Conservation (phyloP, 2,113 vertebrate species). For the Caretta caretta region DNA sequence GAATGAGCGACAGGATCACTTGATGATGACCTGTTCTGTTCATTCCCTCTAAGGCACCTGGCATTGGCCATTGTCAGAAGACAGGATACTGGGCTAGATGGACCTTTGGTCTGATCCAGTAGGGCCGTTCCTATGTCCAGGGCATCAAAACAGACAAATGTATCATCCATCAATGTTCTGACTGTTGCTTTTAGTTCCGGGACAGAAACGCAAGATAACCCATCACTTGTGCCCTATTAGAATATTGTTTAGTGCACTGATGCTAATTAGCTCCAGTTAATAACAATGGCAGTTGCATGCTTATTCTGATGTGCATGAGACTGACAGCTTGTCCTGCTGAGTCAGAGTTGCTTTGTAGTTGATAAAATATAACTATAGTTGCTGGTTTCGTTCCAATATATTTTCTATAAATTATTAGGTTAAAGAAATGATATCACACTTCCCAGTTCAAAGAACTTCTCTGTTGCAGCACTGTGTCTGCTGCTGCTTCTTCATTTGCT, state of each 20-base stretch:
- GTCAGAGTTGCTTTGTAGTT: slow-evolving; percentile 35
- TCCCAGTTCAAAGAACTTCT: not conserved
- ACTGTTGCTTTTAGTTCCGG: not conserved
- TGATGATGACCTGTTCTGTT: too few relatives aligned
- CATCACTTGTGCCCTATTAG: not conserved
- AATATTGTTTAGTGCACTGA: not conserved
- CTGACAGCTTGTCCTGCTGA: slow-evolving; percentile 40
- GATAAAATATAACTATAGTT: slow-evolving; percentile 36
- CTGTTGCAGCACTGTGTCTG: not conserved
- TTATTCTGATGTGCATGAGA: slow-evolving; percentile 14
- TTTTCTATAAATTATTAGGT: slow-evolving; percentile 14
- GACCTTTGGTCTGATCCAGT: too few relatives aligned
- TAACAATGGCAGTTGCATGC: not conserved
- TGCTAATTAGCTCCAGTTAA: not conserved
- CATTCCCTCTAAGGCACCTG: too few relatives aligned
- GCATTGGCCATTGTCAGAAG: too few relatives aligned
- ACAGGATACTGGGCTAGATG: too few relatives aligned
- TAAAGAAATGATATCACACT: not conserved
- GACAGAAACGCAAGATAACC: not conserved
- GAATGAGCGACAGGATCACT: too few relatives aligned
- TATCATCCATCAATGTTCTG: not conserved
- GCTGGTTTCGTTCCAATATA: slow-evolving; percentile 1
- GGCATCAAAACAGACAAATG: not conserved
- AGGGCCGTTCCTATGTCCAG: too few relatives aligned
- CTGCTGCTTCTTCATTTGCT: not conserved